These are phyloP conservation scores for Phymanthus crucifer DNA, from an alignment of 92 coral and sea anemone species.

Conservation along the genomic window DNA sequence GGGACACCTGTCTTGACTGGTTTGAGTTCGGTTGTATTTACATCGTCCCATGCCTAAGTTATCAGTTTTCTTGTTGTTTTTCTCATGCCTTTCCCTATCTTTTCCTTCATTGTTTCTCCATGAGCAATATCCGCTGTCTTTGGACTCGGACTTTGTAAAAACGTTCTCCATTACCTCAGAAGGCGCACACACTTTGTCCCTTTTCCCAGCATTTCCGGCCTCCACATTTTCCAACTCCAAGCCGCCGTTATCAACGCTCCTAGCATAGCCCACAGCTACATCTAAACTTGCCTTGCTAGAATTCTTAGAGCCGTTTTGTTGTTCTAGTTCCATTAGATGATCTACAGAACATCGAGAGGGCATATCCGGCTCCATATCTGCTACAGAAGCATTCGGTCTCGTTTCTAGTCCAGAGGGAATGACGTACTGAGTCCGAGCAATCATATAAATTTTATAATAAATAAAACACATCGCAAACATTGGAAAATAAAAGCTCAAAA, in stretches of 20 bases:
- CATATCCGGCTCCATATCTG: not conserved
- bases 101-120: not conserved
- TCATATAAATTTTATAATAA: constrained; percentile 40
- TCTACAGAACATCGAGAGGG: not conserved
- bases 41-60: not conserved
- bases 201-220: not conserved
- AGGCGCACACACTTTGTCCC: not conserved
- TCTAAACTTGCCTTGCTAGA: not conserved
- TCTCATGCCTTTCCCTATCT: not conserved
- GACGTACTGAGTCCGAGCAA: constrained; percentile 31
- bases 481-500: constrained; percentile 33
- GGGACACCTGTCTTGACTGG: not conserved
- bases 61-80: not conserved
- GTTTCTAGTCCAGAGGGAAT: constrained; percentile 24
- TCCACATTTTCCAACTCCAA: not conserved
- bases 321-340: not conserved
- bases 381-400: not conserved
- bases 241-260: not conserved
- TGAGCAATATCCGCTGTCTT: not conserved
- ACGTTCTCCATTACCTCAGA: not conserved
- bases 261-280: not conserved
- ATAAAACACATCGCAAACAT: constrained; percentile 39
- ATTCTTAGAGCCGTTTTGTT: not conserved
- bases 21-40: not conserved
- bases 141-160: not conserved